Conservation (phyloP, 1,140 invertebrate genomes). For the Drosophila carrolli region DNA sequence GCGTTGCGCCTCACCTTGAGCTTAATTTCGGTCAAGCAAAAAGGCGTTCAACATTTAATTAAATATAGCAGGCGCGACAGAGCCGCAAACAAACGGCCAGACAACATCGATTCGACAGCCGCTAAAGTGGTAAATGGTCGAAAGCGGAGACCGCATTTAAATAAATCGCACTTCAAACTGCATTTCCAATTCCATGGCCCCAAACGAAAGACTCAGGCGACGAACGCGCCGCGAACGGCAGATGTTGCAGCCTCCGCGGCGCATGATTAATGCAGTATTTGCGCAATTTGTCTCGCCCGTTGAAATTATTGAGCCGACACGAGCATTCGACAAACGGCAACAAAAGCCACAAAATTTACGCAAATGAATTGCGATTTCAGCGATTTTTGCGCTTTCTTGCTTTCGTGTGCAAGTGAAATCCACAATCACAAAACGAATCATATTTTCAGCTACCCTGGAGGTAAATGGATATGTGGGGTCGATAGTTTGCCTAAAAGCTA, state of each 20-base stretch:
- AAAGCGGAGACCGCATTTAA: constrained; percentile 52
- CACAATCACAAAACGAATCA: constrained; percentile 14
- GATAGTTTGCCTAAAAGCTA: neutral
- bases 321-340: constrained; percentile 21
- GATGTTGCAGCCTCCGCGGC: constrained; percentile 18
- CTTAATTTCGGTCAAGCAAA: constrained; percentile 78
- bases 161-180: constrained; percentile 69
- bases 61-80: constrained; percentile 62
- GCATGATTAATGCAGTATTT: constrained; percentile 71
- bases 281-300: constrained; percentile 63
- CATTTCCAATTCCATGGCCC: neutral
- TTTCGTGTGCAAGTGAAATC: constrained; percentile 58
- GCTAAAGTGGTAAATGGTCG: constrained; percentile 36
- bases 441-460: constrained; percentile 18
- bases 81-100: constrained; percentile 23
- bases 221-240: constrained; percentile 40
- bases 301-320: constrained; percentile 55
- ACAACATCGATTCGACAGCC: constrained; percentile 43
- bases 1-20: constrained; percentile 66
- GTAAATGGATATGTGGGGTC: neutral
- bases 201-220: constrained; percentile 78
- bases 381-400: constrained; percentile 61
- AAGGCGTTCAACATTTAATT: constrained; percentile 74
- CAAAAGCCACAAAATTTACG: constrained; percentile 45
- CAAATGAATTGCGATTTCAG: constrained; percentile 77